Evolutionary conservation across 2,113 vertebrate species (phyloP), one percentile per base, ranked within the genome.

Genomic region (Raja brachyura): DNA sequence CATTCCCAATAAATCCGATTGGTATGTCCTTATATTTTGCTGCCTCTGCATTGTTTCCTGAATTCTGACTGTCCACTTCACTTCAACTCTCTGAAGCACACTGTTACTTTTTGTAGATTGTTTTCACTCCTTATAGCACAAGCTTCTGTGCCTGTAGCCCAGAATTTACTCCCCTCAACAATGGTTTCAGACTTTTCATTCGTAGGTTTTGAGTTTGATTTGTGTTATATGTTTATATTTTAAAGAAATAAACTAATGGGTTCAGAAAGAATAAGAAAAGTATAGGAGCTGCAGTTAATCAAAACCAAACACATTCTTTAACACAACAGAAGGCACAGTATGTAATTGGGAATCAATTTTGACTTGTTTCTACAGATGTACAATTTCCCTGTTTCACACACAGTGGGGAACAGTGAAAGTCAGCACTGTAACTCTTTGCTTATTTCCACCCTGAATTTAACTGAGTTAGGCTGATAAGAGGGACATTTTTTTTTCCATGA

Each of bases 191-290:
- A 28, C 22, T 85, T 85, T 85, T 54, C 22, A 59, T 61, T 85
- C 54, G 11, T 54, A 85, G 13, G 81, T 85, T 85, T 25, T 56
- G 79, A 79, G 48, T 39, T 79, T 33, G 33, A 79, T 79, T 39
- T 81, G 78, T 81, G 78, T 81, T 48, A 54, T 59, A 85, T 85
- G 48, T 85, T 85, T 18, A 9, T 85, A 85, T 28, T 59, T 85
- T 25, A 85, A 85, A 85, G 10, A 28, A 10, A 85, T 22, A 25
- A 85, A 28, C 22, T n/a, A 85, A 59, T 61, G 25, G 25, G 48
- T 85, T 59, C 81, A 59, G 54, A 85, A 85, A 85, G 25, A 54
- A 59, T 11, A 85, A 59, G 39, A 54, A 33, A 78, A 78, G 8
- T 77, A 22, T 48, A 81, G 78, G 8, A 13, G 33, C 33, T 78